Evolutionary conservation across 2,113 vertebrate species (phyloP), one percentile per base, ranked within the genome.

Genomic region (human (Homo sapiens)): DNA sequence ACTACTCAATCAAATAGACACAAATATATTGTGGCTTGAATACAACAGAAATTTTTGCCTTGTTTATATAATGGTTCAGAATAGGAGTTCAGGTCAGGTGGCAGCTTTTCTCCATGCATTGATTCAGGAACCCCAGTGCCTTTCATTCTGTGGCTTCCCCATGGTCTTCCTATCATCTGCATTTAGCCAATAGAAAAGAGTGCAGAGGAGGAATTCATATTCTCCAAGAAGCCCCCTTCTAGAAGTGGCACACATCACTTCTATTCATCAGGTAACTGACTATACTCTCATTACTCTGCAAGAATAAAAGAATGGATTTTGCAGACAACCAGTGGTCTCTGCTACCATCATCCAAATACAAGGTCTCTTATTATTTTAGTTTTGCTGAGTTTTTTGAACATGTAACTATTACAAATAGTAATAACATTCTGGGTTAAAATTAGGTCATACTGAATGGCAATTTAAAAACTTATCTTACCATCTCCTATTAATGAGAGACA

Each of bases 381-480:
- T 90, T 90, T 55, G 25, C n/a, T 93, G 35, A 35, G 32, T 78
- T 92, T 96, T 93, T 61, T 84, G 55, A 95, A 81, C 87, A 76
- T 38, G 35, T 90, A n/a, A 81, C 64, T 73, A 85, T 73, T 75
- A 66, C 17, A 92, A 85, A 23, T 30, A 75, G 27, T 90, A 79
- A 72, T 70, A 85, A 76, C 5, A 79, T 32, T 95, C 45, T 17
- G 43, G 55, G n/a, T n/a, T 80, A 6, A 91, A 91, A 89, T 48
- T 30, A 38, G 45, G 14, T 96, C n/a, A 57, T 13, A 57, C 1
- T 59, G 6, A 76, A 45, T 57, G 78, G 64, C 50, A 57, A 50
- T 78, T 76, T 89, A 66, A 78, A 78, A 45, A 11, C 30, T 23
- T 66, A 35, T 79, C 32, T 43, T 82, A 48, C 11, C 66, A 79